A percentile compares a stretch with the other conserved stretches of the same genome.
Conservation (phyloP, 2,797 vertebrate genomes). For the Gambelia wislizenii region DNA sequence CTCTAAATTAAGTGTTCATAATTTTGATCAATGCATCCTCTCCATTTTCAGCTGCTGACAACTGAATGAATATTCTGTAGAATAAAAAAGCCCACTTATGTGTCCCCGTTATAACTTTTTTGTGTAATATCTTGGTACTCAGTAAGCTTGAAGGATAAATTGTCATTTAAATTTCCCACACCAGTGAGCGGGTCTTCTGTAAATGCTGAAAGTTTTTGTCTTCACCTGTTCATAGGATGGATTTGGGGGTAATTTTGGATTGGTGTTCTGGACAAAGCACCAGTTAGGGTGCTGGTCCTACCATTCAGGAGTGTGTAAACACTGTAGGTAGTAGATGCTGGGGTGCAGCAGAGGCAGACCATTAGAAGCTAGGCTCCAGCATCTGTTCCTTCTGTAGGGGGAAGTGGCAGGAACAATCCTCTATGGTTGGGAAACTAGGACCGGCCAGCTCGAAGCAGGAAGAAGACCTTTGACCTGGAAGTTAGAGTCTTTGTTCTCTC, state of each 20-base stretch:
- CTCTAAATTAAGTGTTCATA: constrained; percentile 4
- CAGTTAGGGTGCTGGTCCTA: not conserved
- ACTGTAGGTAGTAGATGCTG: not conserved
- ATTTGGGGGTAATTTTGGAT: not conserved
- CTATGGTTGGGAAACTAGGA: too few species aligned
- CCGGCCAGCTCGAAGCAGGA: too few species aligned
- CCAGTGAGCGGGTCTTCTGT: not conserved
- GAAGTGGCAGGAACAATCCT: too few species aligned
- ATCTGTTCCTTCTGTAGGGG: too few species aligned
- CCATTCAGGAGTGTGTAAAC: not conserved
- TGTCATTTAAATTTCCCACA: not conserved
- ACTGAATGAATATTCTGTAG: too few species aligned
- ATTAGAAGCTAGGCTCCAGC: not conserved
- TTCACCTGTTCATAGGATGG: not conserved
- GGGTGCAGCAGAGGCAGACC: not conserved
- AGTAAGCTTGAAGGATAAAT: not conserved
- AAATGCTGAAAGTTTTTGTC: not conserved
- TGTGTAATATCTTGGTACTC: too few species aligned
- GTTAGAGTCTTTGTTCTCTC: too few species aligned
- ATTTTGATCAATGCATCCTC: not conserved
- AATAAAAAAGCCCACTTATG: not conserved
- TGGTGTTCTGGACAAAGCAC: not conserved
- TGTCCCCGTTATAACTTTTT: not conserved
- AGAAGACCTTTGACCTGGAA: too few species aligned
- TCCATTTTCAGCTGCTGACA: not conserved